These are phyloP conservation scores for Stegana nigrithorax DNA, from an alignment of 2,888 invertebrate species.

Conservation along the genomic window DNA sequence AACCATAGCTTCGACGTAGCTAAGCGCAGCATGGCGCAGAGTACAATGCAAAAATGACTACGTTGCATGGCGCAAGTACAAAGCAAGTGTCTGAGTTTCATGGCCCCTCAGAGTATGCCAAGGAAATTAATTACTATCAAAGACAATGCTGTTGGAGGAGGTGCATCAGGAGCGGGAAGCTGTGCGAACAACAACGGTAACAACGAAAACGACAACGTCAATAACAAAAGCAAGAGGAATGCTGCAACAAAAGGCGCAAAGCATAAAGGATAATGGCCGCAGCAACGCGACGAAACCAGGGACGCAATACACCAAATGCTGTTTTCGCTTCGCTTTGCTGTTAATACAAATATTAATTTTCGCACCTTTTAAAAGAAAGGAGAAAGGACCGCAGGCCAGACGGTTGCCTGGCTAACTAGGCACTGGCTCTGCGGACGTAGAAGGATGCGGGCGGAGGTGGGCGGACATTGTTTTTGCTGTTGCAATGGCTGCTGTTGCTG, in stretches of 20 bases:
- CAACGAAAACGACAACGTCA: not conserved
- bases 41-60: not conserved
- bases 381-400: not conserved
- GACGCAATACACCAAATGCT: conserved; percentile 9
- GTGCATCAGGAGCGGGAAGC: too few species aligned
- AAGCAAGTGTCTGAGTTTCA: too few species aligned
- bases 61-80: too few species aligned
- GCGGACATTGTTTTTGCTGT: not conserved
- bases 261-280: not conserved
- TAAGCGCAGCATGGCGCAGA: not conserved
- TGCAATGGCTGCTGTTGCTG: too few species aligned
- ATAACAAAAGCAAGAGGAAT: not conserved
- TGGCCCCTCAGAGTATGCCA: not conserved
- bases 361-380: conserved; percentile 42
- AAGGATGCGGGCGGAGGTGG: not conserved
- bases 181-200: not conserved
- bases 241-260: not conserved
- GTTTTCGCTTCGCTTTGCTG: conserved; percentile 12
- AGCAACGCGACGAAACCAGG: not conserved
- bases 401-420: not conserved
- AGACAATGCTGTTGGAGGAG: not conserved
- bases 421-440: not conserved
- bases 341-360: conserved; percentile 53
- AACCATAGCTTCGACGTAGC: not conserved
- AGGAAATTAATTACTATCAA: conserved; percentile 50